Conservation (phyloP, 92 coral and sea anemone genomes). For the Anthopleura xanthogrammica region DNA sequence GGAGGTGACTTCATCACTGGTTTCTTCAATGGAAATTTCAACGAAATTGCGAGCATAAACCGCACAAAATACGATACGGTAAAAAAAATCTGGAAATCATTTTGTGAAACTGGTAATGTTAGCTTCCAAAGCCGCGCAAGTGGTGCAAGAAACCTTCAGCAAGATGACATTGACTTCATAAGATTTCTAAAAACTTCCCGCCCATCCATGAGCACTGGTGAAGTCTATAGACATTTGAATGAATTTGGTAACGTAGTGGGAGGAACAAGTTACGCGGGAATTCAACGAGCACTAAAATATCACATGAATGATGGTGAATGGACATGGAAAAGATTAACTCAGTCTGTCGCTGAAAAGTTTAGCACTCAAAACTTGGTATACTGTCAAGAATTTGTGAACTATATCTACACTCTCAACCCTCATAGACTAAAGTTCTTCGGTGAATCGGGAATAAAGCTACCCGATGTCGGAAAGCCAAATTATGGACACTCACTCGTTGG, state of each 20-base stretch:
- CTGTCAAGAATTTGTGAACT: slow-evolving; percentile 47
- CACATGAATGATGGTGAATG: slow-evolving; percentile 33
- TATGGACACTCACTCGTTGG: slow-evolving; percentile 49
- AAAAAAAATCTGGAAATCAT: slow-evolving; percentile 22
- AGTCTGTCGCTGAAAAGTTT: slow-evolving; percentile 37
- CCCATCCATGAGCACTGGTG: slow-evolving; percentile 39
- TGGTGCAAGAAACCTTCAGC: slow-evolving; percentile 40
- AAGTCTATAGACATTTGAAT: slow-evolving; percentile 31
- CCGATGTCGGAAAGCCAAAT: slow-evolving; percentile 36
- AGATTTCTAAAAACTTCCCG: slow-evolving; percentile 32
- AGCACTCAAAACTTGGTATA: slow-evolving; percentile 27
- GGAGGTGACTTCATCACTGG: slow-evolving; percentile 46
- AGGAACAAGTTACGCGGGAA: slow-evolving; percentile 33
- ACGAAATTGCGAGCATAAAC: slow-evolving; percentile 15
- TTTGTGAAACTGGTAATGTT: slow-evolving; percentile 23
- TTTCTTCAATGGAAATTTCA: slow-evolving; percentile 30
- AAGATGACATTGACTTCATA: slow-evolving; percentile 40
- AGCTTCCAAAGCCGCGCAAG: slow-evolving; percentile 14
- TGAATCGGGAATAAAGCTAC: slow-evolving; percentile 33
- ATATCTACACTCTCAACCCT: slow-evolving; percentile 37
- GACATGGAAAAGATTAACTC: slow-evolving; percentile 47
- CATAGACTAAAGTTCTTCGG: slow-evolving; percentile 38
- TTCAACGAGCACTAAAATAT: slow-evolving; percentile 27
- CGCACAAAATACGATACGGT: slow-evolving; percentile 25
- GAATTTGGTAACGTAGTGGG: slow-evolving; percentile 26